Evolutionary conservation across 2,113 vertebrate species (phyloP).

Genomic region (Cercopithecus mona): DNA sequence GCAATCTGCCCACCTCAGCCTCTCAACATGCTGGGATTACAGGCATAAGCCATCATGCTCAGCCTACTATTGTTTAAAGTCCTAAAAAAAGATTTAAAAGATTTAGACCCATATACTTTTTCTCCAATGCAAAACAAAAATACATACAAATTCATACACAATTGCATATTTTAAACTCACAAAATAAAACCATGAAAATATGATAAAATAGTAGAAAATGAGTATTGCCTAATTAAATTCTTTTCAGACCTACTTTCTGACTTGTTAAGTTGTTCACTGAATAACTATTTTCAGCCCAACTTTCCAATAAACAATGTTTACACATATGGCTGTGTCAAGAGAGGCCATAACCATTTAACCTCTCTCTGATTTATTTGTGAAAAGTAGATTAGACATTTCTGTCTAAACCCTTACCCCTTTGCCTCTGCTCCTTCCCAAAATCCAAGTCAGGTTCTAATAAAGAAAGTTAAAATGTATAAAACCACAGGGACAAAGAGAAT

Average conservation of each 20-base stretch:
- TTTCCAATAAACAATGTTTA: not conserved
- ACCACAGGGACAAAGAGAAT: not conserved
- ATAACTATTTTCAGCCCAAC: not conserved
- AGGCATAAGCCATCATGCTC: no score
- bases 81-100: not conserved
- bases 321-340: not conserved
- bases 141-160: not conserved
- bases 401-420: not conserved
- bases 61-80: not conserved
- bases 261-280: not conserved
- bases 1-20: no score
- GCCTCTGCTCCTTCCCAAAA: slow-evolving; percentile 18
- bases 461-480: not conserved
- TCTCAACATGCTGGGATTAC: no score
- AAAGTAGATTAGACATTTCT: slow-evolving; percentile 8
- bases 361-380: not conserved
- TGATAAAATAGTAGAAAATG: slow-evolving; percentile 31
- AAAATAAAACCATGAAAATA: not conserved
- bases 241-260: slow-evolving; percentile 18
- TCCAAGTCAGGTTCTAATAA: not conserved
- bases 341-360: not conserved
- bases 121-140: not conserved
- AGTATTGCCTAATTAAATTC: not conserved
- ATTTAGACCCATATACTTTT: not conserved
- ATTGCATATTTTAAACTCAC: not conserved